Percentiles rank a stretch among this genome's conserved stretches.
Conservation (phyloP, 2,113 vertebrate species). For the Thryonomys swinderianus region DNA sequence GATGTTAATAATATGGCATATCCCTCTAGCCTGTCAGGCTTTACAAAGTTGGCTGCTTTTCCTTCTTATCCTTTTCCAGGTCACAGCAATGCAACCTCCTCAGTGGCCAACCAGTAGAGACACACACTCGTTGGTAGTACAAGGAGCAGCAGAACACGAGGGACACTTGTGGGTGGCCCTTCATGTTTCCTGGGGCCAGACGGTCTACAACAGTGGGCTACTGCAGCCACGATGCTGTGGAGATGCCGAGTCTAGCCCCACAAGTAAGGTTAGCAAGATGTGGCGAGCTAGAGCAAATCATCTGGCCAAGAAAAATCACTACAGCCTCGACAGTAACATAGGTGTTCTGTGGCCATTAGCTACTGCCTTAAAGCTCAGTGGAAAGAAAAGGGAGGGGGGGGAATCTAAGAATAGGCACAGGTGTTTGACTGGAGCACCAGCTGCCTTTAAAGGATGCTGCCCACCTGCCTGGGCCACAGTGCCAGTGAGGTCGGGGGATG, state of each 20-base stretch:
- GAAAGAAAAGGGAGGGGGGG: neutral
- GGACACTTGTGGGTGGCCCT: neutral
- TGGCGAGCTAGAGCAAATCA: neutral
- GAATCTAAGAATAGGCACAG: neutral
- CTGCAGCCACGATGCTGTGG: neutral
- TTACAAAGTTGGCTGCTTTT: neutral
- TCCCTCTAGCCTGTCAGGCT: neutral
- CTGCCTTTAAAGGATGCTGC: neutral
- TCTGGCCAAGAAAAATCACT: constrained; percentile 42
- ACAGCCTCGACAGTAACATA: neutral
- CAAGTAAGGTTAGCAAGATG: constrained; percentile 16
- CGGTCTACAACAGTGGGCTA: neutral
- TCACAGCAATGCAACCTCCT: neutral
- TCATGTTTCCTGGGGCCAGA: neutral
- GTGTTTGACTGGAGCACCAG: neutral
- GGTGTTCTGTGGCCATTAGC: constrained; percentile 54
- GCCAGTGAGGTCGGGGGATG: neutral
- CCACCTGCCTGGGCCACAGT: neutral
- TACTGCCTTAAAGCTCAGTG: neutral
- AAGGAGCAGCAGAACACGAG: neutral
- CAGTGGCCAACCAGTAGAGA: neutral
- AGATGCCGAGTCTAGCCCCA: neutral
- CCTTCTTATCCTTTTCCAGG: neutral
- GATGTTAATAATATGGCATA: neutral
- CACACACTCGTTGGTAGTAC: too few species aligned